Conservation (phyloP, 1,140 invertebrate species). For the Euschistus heros region DNA sequence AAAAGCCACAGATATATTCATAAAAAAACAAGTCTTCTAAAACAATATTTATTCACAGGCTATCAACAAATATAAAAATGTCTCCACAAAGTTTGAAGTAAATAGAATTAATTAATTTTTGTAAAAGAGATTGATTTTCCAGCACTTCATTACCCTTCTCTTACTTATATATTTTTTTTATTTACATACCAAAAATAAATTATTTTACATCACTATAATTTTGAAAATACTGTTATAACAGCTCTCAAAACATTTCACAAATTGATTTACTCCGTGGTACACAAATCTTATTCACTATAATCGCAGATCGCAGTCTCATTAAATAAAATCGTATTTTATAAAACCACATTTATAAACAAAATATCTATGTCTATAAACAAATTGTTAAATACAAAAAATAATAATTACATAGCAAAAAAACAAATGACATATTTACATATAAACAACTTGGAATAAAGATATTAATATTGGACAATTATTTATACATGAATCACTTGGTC, state of each 20-base stretch:
- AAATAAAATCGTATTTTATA: constrained; percentile 17
- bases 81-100: no score
- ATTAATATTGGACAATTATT: background rate
- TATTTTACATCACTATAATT: no score
- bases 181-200: background rate
- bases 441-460: background rate
- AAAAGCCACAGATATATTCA: no score
- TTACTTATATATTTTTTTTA: background rate
- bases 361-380: constrained; percentile 1
- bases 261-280: background rate
- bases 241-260: no score
- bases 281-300: background rate
- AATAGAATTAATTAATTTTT: no score
- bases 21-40: no score
- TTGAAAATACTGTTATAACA: no score
- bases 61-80: no score
- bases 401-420: constrained; percentile 10
- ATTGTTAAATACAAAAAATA: background rate
- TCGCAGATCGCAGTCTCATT: constrained; percentile 11
- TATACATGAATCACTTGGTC: background rate
- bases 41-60: no score
- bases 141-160: no score
- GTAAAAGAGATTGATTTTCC: no score
- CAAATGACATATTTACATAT: background rate
- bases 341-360: background rate